phyloP scores from a whole-genome alignment of 2,113 vertebrate species.

The Poecilia latipinna region DNA sequence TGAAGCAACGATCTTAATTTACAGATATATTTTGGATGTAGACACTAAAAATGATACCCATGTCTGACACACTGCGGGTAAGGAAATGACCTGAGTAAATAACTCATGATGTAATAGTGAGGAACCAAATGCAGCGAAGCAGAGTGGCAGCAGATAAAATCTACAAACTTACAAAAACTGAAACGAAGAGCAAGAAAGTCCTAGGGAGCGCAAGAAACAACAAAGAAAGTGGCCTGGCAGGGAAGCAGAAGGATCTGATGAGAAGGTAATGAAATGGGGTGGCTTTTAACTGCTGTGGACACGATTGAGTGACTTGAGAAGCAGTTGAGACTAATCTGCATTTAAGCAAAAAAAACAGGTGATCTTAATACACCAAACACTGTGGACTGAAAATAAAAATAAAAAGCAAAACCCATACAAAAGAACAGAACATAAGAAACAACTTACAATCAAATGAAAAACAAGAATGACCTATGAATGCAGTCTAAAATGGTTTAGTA shows the following conservation, averaged over 20 bases:
- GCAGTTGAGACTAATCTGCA: neutral
- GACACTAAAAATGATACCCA: neutral
- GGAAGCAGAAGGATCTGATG: neutral
- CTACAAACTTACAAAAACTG: neutral
- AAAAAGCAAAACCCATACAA: neutral
- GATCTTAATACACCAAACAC: neutral
- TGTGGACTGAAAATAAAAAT: neutral
- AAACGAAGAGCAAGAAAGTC: neutral
- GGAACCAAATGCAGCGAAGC: neutral
- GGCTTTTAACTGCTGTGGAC: neutral
- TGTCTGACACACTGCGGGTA: neutral
- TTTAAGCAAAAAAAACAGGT: neutral
- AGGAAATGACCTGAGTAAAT: neutral
- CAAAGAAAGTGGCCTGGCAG: neutral
- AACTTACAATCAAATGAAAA: neutral
- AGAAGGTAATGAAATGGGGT: too few species aligned
- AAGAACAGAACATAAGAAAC: neutral
- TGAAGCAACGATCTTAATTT: neutral
- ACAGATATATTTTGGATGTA: neutral
- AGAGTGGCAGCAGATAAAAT: too few species aligned
- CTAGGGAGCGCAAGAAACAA: neutral
- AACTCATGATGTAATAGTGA: neutral
- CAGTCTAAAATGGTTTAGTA: too few species aligned
- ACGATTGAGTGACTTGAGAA: neutral
- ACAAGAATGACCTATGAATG: neutral